Percentiles rank a stretch among this genome's conserved stretches.
These are phyloP conservation scores for Odontocolon sp. DNA, from an alignment of 2,888 invertebrate species.

Conservation along the genomic window DNA sequence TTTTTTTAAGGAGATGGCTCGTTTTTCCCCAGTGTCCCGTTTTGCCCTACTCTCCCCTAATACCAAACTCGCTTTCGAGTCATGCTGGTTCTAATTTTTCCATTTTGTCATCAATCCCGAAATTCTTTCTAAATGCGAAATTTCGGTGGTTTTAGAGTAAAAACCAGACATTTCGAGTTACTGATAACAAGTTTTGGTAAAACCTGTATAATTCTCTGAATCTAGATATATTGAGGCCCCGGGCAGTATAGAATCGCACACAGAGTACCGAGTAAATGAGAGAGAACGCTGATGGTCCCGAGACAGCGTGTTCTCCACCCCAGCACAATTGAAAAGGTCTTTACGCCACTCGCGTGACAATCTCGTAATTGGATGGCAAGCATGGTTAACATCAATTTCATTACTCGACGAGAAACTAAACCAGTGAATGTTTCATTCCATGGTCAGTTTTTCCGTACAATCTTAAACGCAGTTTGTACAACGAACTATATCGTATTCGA, in stretches of 20 bases:
- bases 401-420: conserved; percentile 49
- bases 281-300: conserved; percentile 5
- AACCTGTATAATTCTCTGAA: neutral
- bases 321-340: conserved; percentile 57
- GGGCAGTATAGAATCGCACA: conserved; percentile 13
- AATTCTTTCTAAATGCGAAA: too few relatives aligned
- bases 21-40: too few relatives aligned
- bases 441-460: neutral
- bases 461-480: neutral
- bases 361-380: conserved; percentile 58
- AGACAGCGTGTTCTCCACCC: conserved; percentile 27
- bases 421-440: conserved; percentile 9
- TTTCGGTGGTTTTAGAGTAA: too few relatives aligned
- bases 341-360: conserved; percentile 59
- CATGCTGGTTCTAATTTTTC: too few relatives aligned
- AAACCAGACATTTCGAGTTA: neutral
- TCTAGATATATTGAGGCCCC: conserved; percentile 6
- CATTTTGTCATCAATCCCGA: too few relatives aligned
- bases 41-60: too few relatives aligned
- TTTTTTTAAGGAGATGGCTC: too few relatives aligned
- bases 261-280: conserved; percentile 22
- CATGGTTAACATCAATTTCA: conserved; percentile 55
- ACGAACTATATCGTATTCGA: neutral
- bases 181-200: neutral
- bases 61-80: too few relatives aligned